These are phyloP conservation scores for Tetheella fluctuosa DNA, from an alignment of 2,888 invertebrate species.

Conservation along the genomic window DNA sequence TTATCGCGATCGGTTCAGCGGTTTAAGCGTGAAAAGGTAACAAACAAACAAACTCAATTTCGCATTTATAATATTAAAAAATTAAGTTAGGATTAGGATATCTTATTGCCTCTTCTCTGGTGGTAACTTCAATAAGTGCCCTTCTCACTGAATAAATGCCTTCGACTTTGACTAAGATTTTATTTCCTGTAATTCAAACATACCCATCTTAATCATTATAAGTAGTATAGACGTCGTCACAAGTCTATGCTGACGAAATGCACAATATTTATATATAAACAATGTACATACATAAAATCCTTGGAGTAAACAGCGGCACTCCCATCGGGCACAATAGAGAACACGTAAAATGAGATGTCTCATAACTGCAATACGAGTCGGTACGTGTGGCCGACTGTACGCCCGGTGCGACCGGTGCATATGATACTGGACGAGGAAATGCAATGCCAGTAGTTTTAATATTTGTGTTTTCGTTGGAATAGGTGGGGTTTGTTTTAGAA, in stretches of 20 bases:
- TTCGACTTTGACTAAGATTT: too few relatives aligned
- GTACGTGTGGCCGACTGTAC: constrained; percentile 28
- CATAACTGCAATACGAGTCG: constrained; percentile 60
- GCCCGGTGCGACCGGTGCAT: constrained; percentile 29
- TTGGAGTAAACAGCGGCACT: constrained; percentile 54
- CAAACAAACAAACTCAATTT: too few relatives aligned
- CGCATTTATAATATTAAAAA: too few relatives aligned
- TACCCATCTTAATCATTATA: neutral
- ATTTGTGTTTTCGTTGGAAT: constrained; percentile 19
- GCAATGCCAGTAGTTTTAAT: constrained; percentile 12
- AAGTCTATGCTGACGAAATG: neutral
- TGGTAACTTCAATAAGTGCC: too few relatives aligned
- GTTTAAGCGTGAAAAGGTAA: too few relatives aligned
- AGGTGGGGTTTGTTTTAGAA: neutral
- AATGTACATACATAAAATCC: constrained; percentile 39
- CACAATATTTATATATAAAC: constrained; percentile 1
- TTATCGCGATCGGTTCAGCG: too few relatives aligned
- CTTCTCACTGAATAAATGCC: too few relatives aligned
- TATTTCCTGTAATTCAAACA: neutral
- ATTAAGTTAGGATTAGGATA: too few relatives aligned
- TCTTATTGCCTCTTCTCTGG: too few relatives aligned
- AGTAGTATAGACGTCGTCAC: neutral
- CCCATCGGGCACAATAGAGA: constrained; percentile 59
- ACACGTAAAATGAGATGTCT: constrained; percentile 80
- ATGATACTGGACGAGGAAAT: constrained; percentile 14